phyloP scores from a whole-genome alignment of 2,113 vertebrate genomes.

The Engraulis encrasicolus region DNA sequence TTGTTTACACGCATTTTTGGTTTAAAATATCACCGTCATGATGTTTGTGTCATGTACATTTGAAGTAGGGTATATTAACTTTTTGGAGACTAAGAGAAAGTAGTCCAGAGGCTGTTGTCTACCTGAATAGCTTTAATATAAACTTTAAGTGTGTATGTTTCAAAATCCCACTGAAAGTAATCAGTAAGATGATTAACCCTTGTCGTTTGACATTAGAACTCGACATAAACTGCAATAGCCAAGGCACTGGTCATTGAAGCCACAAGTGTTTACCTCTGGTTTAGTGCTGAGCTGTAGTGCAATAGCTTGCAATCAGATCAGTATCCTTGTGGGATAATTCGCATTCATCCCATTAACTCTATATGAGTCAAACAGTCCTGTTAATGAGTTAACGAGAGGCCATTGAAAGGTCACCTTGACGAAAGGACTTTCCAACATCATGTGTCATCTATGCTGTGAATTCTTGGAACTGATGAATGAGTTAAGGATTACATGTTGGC shows the following conservation, averaged over 20 bases:
- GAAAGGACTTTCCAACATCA: constrained; percentile 3
- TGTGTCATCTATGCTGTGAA: constrained; percentile 27
- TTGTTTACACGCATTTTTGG: not conserved
- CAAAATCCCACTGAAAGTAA: not conserved
- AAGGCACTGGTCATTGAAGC: not conserved
- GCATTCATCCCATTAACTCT: not conserved
- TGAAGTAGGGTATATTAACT: not conserved
- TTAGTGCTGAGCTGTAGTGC: not conserved
- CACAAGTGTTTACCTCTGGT: not conserved
- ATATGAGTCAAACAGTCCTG: not conserved
- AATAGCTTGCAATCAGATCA: not conserved
- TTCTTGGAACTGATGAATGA: constrained; percentile 23
- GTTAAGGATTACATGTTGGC: constrained; percentile 29
- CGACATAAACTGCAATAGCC: not conserved
- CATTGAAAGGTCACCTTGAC: not conserved
- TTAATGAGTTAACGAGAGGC: not conserved
- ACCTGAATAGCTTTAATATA: not conserved
- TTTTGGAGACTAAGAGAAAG: not conserved
- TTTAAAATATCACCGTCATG: not conserved
- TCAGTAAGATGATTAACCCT: no score
- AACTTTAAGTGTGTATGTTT: not conserved
- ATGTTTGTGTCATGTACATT: not conserved
- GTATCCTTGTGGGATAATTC: not conserved
- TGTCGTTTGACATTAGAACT: not conserved
- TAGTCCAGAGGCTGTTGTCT: not conserved